Percentiles rank a stretch among this genome's conserved stretches.
Evolutionary conservation across 2,888 invertebrate genomes (phyloP).

Genomic region (Adelognathus sp.): DNA sequence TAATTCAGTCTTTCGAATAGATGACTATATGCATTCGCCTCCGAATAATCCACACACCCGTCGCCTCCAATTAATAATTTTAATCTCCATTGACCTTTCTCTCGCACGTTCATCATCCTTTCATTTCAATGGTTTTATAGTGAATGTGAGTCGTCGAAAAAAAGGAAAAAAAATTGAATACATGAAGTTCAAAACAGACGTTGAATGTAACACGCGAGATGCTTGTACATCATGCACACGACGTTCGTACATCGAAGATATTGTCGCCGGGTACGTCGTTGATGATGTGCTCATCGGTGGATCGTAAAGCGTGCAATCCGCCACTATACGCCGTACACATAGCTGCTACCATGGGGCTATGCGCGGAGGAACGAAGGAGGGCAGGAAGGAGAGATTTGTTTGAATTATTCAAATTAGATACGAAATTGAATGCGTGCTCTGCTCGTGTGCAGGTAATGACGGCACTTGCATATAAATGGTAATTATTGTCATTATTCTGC

Average conservation of each 20-base stretch:
- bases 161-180: neutral
- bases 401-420: conserved; percentile 81
- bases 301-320: conserved; percentile 77
- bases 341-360: too few species aligned
- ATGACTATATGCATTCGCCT: too few species aligned
- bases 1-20: neutral
- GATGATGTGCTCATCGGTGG: conserved; percentile 75
- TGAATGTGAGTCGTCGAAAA: too few species aligned
- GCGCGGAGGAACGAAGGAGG: conserved; percentile 73
- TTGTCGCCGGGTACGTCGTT: conserved; percentile 65
- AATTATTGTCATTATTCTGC: conserved; percentile 81
- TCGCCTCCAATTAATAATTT: conserved; percentile 27
- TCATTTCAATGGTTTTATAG: neutral
- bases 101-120: neutral
- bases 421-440: conserved; percentile 81
- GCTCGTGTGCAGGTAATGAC: conserved; percentile 81
- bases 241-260: conserved; percentile 42
- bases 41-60: neutral
- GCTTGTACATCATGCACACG: neutral
- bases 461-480: conserved; percentile 81
- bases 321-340: too few species aligned
- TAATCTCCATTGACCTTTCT: conserved; percentile 10
- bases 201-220: neutral
- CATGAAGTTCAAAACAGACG: neutral
- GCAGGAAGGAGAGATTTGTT: conserved; percentile 81